Evolutionary conservation across 2,113 vertebrate species (phyloP).

Genomic region (Sula dactylatra): DNA sequence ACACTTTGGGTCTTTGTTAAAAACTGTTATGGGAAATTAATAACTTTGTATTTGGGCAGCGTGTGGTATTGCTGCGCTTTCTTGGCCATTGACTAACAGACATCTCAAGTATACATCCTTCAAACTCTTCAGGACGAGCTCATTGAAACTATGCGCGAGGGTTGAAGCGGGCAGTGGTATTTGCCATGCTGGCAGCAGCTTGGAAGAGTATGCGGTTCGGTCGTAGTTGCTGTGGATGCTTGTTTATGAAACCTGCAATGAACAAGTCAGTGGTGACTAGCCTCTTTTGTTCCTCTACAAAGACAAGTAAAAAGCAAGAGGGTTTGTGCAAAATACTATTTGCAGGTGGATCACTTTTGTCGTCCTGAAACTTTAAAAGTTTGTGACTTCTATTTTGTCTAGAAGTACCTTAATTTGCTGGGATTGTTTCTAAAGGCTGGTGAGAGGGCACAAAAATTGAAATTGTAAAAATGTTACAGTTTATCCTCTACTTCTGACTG

Average conservation of each 20-base stretch:
- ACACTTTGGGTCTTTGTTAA: not conserved
- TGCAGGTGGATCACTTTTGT: not conserved
- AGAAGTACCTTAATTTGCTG: not conserved
- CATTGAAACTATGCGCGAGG: rapidly evolving
- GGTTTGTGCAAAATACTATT: not conserved
- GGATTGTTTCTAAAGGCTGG: not conserved
- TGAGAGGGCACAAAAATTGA: rapidly evolving
- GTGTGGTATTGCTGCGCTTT: not conserved
- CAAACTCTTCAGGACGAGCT: not conserved
- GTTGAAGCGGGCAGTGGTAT: not conserved
- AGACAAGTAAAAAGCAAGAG: not conserved
- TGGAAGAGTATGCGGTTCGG: rapidly evolving
- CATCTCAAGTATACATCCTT: too few relatives aligned
- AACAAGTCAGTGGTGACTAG: rapidly evolving
- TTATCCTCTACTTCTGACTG: not conserved
- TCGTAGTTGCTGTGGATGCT: rapidly evolving
- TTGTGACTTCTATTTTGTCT: rapidly evolving
- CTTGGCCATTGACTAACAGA: too few relatives aligned
- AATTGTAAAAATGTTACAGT: not conserved
- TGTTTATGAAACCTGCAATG: too few relatives aligned
- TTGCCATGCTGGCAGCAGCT: too few relatives aligned
- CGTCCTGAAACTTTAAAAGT: not conserved
- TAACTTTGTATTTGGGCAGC: not conserved
- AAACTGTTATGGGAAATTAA: rapidly evolving
- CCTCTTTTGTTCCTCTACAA: too few relatives aligned